Percentiles rank a stretch among this genome's conserved stretches.
phyloP scores from a whole-genome alignment of 1,140 invertebrate species.

The Drosophila watanabei region DNA sequence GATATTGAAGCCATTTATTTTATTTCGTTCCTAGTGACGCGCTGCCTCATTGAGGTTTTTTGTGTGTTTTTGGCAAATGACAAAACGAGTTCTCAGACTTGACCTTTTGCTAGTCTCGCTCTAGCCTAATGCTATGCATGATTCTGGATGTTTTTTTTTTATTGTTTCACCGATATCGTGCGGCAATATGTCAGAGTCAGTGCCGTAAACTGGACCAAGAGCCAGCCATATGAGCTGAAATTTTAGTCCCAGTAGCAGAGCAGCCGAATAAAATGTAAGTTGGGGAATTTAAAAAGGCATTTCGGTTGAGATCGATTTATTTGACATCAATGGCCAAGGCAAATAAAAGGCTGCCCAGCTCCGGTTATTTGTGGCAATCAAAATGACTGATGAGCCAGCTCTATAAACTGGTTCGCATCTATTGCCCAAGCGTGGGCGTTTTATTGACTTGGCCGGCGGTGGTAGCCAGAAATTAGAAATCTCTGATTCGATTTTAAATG shows the following conservation, averaged over 20 bases:
- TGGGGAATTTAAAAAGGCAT: conserved; percentile 45
- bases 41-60: conserved; percentile 17
- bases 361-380: conserved; percentile 69
- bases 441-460: conserved; percentile 41
- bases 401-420: conserved; percentile 65
- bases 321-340: conserved; percentile 56
- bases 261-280: conserved; percentile 61
- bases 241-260: conserved; percentile 13
- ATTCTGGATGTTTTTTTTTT: conserved; percentile 52
- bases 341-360: conserved; percentile 37
- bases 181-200: conserved; percentile 64
- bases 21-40: conserved; percentile 31
- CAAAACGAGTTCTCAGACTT: conserved; percentile 64
- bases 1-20: conserved; percentile 65
- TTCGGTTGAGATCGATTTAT: conserved; percentile 53
- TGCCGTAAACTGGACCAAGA: conserved; percentile 47
- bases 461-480: conserved; percentile 59
- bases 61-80: conserved; percentile 53
- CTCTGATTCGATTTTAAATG: conserved; percentile 74
- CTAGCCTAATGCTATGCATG: conserved; percentile 36
- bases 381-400: conserved; percentile 75
- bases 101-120: conserved; percentile 62
- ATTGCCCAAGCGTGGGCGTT: conserved; percentile 53
- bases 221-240: conserved; percentile 9
- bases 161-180: conserved; percentile 58